A percentile compares a stretch with the other conserved stretches of the same genome.
Conservation (phyloP, 2,888 invertebrate species). For the Tyria jacobaeae region DNA sequence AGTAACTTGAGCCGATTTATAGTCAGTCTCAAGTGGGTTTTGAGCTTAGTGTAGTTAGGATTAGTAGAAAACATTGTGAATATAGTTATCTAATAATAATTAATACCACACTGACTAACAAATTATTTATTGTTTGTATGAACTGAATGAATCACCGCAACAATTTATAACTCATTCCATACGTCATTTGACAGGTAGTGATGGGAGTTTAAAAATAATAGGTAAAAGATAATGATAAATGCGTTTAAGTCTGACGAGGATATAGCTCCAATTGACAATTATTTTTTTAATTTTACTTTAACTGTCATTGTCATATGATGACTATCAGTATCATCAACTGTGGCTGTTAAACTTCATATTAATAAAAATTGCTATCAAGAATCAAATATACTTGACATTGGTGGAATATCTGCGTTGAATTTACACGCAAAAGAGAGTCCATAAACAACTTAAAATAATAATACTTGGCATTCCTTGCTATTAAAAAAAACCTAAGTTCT, state of each 20-base stretch:
- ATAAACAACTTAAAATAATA: too few relatives aligned
- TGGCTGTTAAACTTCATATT: too few relatives aligned
- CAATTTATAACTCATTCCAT: background rate
- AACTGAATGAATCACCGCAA: constrained; percentile 43
- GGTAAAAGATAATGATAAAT: background rate
- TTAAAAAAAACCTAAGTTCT: too few relatives aligned
- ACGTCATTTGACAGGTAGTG: constrained; percentile 10
- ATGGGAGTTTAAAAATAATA: background rate
- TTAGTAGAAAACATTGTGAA: constrained; percentile 94
- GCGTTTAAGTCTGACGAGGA: background rate
- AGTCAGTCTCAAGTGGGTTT: constrained; percentile 97
- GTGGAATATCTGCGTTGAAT: too few relatives aligned
- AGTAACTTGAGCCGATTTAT: constrained; percentile 97
- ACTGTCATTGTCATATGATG: background rate
- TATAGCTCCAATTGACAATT: too few relatives aligned
- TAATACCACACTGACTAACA: constrained; percentile 44
- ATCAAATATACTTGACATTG: too few relatives aligned
- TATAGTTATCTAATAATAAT: constrained; percentile 29
- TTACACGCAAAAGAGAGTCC: too few relatives aligned
- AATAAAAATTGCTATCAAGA: too few relatives aligned
- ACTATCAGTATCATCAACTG: too few relatives aligned
- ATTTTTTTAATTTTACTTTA: background rate
- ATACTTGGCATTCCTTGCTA: too few relatives aligned
- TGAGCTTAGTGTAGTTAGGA: constrained; percentile 97
- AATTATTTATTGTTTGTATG: constrained; percentile 45